Evolutionary conservation across 2,888 invertebrate genomes (phyloP), one percentile per base, ranked within the genome.

Genomic region (Scrobipalpa costella): DNA sequence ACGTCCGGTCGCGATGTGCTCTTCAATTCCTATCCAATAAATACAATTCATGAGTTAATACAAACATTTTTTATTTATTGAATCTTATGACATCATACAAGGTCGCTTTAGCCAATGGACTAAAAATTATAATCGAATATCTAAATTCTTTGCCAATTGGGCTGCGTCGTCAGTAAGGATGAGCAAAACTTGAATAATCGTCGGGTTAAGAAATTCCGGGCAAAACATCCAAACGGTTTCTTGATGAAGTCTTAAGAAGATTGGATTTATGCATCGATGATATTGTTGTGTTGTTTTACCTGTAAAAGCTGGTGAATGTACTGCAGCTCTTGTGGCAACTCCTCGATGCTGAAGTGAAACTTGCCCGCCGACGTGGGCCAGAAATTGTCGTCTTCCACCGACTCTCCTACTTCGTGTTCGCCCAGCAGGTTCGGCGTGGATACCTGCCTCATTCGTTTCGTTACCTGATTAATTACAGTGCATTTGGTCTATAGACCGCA

Each of bases 301-400:
- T 96, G 96, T 36, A 99, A 86, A 33, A 99, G 88, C 79, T 97
- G 96, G 84, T 98, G 96, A 68, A 98, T 97, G 68, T 99, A 96
- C 85, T 98, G 98, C 69, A 99, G 88, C 68, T 98, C 96, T 70
- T 97, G 95, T 0, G 98, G 98, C 67, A 99, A 88, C 76, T 98
- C 96, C 57, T 97, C 97, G 63, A 98, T 94, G 59, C 94, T 94
- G 89, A 98, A 98, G 81, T 96, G 95, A 84, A 98, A 98, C 81
- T 97, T 97, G 33, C 98, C 98, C 49, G 97, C 95, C 0, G 97
- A 96, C 0, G 98, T 98, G 67, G 97, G 95, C 98, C 98, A 98
- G 83, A 97, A 98, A 81, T 96, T 95, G 73, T 96, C 95, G 60
- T 95, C 96, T n/a, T 93, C 93, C 5, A 94, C 94, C 0, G 94